Evolutionary conservation across 2,113 vertebrate genomes (phyloP), one percentile per base, ranked within the genome.

Genomic region (Zapornia atra): DNA sequence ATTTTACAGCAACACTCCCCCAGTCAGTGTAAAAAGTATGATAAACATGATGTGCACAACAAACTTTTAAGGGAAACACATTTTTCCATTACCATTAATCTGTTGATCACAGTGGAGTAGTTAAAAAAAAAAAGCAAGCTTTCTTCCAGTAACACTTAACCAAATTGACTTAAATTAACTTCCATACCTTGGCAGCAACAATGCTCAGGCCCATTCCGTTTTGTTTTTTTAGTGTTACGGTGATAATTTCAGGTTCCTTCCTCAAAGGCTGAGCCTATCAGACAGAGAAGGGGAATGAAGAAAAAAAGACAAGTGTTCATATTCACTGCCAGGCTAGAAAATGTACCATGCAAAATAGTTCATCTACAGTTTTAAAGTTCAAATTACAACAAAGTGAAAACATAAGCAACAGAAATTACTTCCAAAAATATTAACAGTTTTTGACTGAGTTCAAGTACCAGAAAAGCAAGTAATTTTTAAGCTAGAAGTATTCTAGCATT

Each of bases 171-270:
- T 95, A 66, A 81, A 90, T 5, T 12, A 19, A 34, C 6, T 95
- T 95, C 79, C 98, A 96, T 98, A 99, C 99, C 99, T 99, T 99
- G 82, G 99, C 99, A 36, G 99, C 99, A 80, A 99, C 99, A 26
- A 99, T 99, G 98, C 99, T 99, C 70, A 99, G 98, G 57, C 99
- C 99, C 99, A 99, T 99, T 86, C 99, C 99, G 17, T 99, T 99
- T 96, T 99, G 99, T 97, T 99, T 99, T 96, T 99, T 99, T 28
- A 99, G 97, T 69, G 99, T 99, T 95, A 99, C 99, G 20, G 99
- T 99, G 98, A 99, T 99, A 88, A 99, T 97, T 97, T 99, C 99
- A 64, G 99, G 99, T 88, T 99, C 99, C 86, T 99, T 99, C 97
- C 99, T 98, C 98, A 99, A 98, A 97, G 98, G 99, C 97, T 99